Base-by-base conservation (phyloP, 2,888 invertebrate species). In the Lamproptera curius region DNA sequence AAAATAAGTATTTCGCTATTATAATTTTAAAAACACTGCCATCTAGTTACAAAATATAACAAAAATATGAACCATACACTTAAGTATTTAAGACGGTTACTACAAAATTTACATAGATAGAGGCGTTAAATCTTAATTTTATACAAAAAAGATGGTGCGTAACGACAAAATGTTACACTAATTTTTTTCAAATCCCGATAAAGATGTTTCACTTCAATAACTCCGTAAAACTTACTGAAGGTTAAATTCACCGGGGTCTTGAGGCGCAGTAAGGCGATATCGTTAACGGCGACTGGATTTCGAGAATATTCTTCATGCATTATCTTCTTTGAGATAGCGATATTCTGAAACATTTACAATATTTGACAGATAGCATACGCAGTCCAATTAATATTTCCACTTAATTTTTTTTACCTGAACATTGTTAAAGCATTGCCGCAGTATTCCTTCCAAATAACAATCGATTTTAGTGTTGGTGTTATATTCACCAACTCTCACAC, bases 401-500 rank as follows among this genome's bases (percentile, higher is more conserved):
- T 23, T 4, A 23, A 28, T 28, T 28, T 9, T 28, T 10, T 10
- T 28, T 28, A n/a, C 2, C n/a, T 28, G 8, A 28, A 10, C n/a
- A 28, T 10, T 10, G 6, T 28, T 2, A 28, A 13, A 44, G 34
- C 61, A 61, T 10, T 42, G 20, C 13, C n/a, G 8, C 6, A 11
- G 14, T 0, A 14, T 15, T 9, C 15, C 40, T 23, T 42, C 40
- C 10, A 51, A 52, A 31, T 52, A 51, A 11, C 62, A 61, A 40
- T 62, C 62, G 1, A 5, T 10, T 1, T 20, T 33, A n/a, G 40
- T 31, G 4, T 15, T 20, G 0, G 53, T 33, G 10, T 61, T 51
- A 13, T 54, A 54, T 16, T 62, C 62, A 15, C 62, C 61, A 10
- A 62, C 41, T 1, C 62, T 53, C 0, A 62, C 54, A 6, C 53